These are phyloP conservation scores for Tillus elongatus DNA, from an alignment of 2,888 invertebrate genomes.

Conservation along the genomic window DNA sequence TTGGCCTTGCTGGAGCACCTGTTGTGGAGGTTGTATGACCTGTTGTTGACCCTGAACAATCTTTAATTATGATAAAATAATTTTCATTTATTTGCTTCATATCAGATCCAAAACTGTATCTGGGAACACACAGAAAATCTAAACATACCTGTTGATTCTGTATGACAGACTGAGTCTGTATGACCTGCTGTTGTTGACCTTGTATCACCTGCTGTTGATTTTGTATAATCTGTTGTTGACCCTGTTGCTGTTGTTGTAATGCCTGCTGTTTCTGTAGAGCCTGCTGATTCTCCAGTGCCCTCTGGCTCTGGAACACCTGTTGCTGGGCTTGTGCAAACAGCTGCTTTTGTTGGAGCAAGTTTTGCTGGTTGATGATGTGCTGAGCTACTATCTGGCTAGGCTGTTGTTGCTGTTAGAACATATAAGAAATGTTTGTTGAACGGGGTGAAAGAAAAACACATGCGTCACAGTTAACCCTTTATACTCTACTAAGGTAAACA, in stretches of 20 bases:
- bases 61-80: too few relatives aligned
- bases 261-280: slow-evolving; percentile 8
- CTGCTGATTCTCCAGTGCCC: slow-evolving; percentile 8
- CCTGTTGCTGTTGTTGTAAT: slow-evolving; percentile 5
- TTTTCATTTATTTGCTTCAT: too few relatives aligned
- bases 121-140: too few relatives aligned
- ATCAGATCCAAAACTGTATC: too few relatives aligned
- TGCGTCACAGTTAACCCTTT: too few relatives aligned
- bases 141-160: slow-evolving; percentile 8
- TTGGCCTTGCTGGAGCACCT: slow-evolving; percentile 26
- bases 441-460: too few relatives aligned
- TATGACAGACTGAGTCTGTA: slow-evolving; percentile 10
- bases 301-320: slow-evolving; percentile 1
- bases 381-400: too few relatives aligned
- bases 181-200: slow-evolving; percentile 13
- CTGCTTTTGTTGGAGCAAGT: background rate
- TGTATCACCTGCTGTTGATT: slow-evolving; percentile 15
- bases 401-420: background rate
- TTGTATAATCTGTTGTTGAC: slow-evolving; percentile 9
- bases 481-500: too few relatives aligned
- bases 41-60: slow-evolving; percentile 11
- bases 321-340: slow-evolving; percentile 2
- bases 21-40: slow-evolving; percentile 22
- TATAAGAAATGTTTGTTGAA: too few relatives aligned
- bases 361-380: too few relatives aligned